phyloP scores from a whole-genome alignment of 1,140 invertebrate genomes.

The Anagrus nilaparvatae region DNA sequence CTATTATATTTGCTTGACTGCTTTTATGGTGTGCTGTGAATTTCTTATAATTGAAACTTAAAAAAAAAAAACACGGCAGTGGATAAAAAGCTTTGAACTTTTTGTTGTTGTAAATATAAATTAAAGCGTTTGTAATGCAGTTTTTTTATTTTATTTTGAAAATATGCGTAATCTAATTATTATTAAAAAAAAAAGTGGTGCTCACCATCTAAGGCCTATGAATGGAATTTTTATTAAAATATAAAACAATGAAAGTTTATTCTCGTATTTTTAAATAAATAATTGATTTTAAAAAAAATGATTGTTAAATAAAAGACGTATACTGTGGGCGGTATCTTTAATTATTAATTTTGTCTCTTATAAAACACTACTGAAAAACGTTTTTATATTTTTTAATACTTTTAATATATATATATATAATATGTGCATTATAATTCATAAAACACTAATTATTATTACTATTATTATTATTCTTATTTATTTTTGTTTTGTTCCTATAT shows the following conservation, averaged over 20 bases:
- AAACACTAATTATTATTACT: slow-evolving; percentile 32
- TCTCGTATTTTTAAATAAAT: no score
- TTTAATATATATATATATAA: slow-evolving; percentile 39
- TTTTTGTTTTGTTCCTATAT: slow-evolving; percentile 36
- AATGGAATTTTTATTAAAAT: no score
- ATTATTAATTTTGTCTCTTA: no score
- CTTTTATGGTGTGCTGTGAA: slow-evolving; percentile 24
- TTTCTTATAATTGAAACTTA: slow-evolving; percentile 22
- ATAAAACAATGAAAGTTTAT: no score
- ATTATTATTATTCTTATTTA: no score
- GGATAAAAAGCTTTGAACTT: slow-evolving; percentile 28
- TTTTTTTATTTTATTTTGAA: slow-evolving; percentile 23
- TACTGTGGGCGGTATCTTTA: no score
- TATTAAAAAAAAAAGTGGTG: no score
- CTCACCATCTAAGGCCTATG: slow-evolving; percentile 22
- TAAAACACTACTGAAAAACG: no score
- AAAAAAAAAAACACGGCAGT: slow-evolving; percentile 21
- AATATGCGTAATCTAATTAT: slow-evolving; percentile 19
- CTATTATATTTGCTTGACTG: slow-evolving; percentile 20
- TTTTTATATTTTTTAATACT: slow-evolving; percentile 10
- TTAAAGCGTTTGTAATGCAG: slow-evolving; percentile 29
- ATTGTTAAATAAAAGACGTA: no score
- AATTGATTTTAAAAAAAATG: slow-evolving; percentile 13
- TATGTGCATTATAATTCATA: slow-evolving; percentile 37
- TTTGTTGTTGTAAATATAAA: slow-evolving; percentile 41